Evolutionary conservation across 2,888 invertebrate species (phyloP), one percentile per base, ranked within the genome.

Genomic region (Drosophila phalerata): DNA sequence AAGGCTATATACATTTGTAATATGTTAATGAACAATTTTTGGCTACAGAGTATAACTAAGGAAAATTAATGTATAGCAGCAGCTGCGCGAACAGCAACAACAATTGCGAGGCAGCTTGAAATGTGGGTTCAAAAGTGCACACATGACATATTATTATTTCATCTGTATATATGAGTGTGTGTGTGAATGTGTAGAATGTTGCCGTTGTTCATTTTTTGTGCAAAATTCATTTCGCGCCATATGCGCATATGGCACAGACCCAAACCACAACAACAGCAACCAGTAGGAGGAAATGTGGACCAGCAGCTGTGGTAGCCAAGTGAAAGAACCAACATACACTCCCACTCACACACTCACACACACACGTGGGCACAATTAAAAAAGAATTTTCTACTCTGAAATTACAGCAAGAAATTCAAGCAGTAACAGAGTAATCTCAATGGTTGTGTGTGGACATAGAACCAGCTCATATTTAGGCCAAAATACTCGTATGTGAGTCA

Each of bases 171-270:
- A 38, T 38, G 13, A 48, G n/a, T 52, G 37, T 45, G 42, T 25
- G 34, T 49, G 30, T 48, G 47, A 37, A 45, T 45, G 49, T 47
- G 51, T 42, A 57, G 48, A 51, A 57, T 71, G 60, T 63, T 71
- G 58, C 37, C 53, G 32, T 70, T 45, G 52, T 53, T 67, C 58
- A 51, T 52, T 61, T 57, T 70, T 70, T 40, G 34, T 49, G 63
- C 42, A 78, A 86, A 85, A 86, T 84, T 86, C 75, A 86, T 85
- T 88, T 88, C 56, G 86, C 88, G 88, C 81, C 88, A 85, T 71
- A 80, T 84, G 84, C 86, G 84, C 84, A 88, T 77, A 83, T 83
- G 80, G 88, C 86, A 78, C 84, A 75, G 72, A 67, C 71, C 62
- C 68, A 63, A 65, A 77, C 85, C 85, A 64, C 85, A 88, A 68